Percentiles rank a stretch among this genome's conserved stretches.
These are phyloP conservation scores for Scalopus aquaticus DNA, from an alignment of 2,113 vertebrate species.

Conservation along the genomic window DNA sequence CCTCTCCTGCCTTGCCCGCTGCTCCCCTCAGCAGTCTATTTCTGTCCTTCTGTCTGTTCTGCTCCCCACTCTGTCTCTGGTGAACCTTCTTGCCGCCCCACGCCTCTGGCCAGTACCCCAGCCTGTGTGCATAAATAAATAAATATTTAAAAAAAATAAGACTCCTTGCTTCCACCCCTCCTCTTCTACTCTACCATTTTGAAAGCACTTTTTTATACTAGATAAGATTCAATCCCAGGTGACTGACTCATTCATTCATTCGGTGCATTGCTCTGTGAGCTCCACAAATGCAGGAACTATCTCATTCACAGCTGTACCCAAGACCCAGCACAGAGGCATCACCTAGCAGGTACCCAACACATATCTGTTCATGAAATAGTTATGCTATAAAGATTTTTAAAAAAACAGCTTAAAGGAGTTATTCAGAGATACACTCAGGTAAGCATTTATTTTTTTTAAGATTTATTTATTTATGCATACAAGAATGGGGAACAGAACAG, in stretches of 20 bases:
- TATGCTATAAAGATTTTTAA: neutral
- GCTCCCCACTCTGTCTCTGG: too few species aligned
- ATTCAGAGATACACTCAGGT: neutral
- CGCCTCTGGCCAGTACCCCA: too few species aligned
- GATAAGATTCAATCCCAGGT: neutral
- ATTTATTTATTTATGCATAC: too few species aligned
- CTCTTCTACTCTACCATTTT: neutral
- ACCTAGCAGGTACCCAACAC: neutral
- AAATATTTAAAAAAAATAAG: neutral
- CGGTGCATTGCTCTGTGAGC: neutral
- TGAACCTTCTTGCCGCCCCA: too few species aligned
- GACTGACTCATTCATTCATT: neutral
- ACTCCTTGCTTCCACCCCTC: neutral
- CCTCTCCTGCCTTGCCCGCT: too few species aligned
- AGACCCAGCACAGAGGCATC: neutral
- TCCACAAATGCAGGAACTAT: neutral
- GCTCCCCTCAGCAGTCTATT: too few species aligned
- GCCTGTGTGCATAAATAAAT: too few species aligned
- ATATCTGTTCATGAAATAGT: neutral
- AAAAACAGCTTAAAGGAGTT: neutral
- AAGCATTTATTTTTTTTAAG: too few species aligned
- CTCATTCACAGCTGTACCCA: neutral
- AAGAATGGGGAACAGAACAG: too few species aligned
- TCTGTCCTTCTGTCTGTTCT: too few species aligned
- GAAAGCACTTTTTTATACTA: neutral